A percentile compares a stretch with the other conserved stretches of the same genome.
Evolutionary conservation across 2,113 vertebrate species (phyloP).

Genomic region (Engraulis encrasicolus): DNA sequence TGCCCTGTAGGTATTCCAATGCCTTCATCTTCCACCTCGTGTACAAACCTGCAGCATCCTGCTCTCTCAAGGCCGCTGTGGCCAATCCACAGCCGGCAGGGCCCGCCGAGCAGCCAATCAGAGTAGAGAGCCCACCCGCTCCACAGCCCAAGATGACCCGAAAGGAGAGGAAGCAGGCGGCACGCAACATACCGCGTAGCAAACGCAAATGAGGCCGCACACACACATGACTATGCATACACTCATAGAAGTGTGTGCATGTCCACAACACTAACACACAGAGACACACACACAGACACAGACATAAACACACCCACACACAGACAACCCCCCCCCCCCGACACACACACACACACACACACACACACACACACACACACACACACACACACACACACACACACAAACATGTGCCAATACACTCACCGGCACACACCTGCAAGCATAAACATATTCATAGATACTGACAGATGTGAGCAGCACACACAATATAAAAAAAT

Average conservation of each 20-base stretch:
- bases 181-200: slow-evolving; percentile 2
- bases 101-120: slow-evolving; percentile 35
- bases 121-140: slow-evolving; percentile 8
- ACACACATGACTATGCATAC: neutral
- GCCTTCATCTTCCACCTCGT: slow-evolving; percentile 57
- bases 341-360: neutral
- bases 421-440: neutral
- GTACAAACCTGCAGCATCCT: slow-evolving; percentile 38
- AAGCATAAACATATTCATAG: no score
- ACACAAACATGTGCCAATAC: no score
- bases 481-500: neutral
- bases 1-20: slow-evolving; percentile 41
- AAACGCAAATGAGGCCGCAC: slow-evolving; percentile 26
- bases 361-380: neutral
- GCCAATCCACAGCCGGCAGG: slow-evolving; percentile 16
- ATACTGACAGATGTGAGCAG: no score
- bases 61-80: neutral
- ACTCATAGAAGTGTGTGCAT: neutral
- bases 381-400: neutral
- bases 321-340: no score
- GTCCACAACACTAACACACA: no score
- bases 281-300: neutral
- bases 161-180: slow-evolving; percentile 36
- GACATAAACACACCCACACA: neutral
- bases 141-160: slow-evolving; percentile 31